These are phyloP conservation scores for Linepithema humile DNA, from an alignment of 1,140 invertebrate species.

Conservation along the genomic window DNA sequence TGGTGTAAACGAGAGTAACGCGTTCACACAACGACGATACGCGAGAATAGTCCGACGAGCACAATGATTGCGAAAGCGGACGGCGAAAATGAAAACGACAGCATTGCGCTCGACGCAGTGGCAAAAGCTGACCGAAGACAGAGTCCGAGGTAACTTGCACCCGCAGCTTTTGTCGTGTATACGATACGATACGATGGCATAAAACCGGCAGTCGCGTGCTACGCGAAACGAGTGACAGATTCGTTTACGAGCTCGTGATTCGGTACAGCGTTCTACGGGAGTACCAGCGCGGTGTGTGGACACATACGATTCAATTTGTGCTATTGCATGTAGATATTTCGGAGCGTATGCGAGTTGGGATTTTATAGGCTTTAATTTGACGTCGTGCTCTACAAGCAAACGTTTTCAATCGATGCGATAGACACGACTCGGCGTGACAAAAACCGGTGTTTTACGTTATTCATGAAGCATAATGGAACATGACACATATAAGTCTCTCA, in stretches of 20 bases:
- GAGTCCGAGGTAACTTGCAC: constrained; percentile 45
- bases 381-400: neutral
- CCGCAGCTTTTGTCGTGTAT: constrained; percentile 53
- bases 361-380: constrained; percentile 48
- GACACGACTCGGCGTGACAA: neutral
- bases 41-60: neutral
- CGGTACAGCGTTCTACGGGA: neutral
- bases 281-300: neutral
- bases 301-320: constrained; percentile 15
- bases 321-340: neutral
- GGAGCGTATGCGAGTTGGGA: neutral
- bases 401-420: constrained; percentile 14
- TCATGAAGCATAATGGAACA: neutral
- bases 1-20: neutral
- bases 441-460: constrained; percentile 18
- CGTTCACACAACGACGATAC: neutral
- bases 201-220: constrained; percentile 61
- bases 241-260: constrained; percentile 68
- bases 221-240: constrained; percentile 60
- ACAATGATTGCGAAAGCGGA: constrained; percentile 37
- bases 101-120: neutral
- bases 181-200: constrained; percentile 59
- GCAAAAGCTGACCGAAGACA: constrained; percentile 19
- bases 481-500: too few relatives aligned
- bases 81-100: neutral